These are phyloP conservation scores for Campoplex nolae DNA, from an alignment of 2,888 invertebrate species.

Conservation along the genomic window DNA sequence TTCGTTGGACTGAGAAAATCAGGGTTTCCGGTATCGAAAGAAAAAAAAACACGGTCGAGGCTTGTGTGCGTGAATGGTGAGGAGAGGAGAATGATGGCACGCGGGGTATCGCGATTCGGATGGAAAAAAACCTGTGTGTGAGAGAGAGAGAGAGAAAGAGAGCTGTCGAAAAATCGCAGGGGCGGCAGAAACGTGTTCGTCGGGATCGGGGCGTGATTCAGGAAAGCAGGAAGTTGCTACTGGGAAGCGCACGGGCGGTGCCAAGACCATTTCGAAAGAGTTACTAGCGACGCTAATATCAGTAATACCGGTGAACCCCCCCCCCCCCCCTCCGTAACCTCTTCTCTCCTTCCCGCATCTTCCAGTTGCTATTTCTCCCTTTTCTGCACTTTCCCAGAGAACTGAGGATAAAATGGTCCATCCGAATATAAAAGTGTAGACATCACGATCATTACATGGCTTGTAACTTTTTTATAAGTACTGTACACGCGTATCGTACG, in stretches of 20 bases:
- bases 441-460: neutral
- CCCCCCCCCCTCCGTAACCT: slow-evolving; percentile 66
- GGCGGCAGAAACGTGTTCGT: slow-evolving; percentile 69
- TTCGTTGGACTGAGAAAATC: slow-evolving; percentile 65
- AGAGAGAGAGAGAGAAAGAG: neutral
- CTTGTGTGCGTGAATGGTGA: neutral
- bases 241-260: slow-evolving; percentile 74
- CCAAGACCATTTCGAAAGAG: slow-evolving; percentile 81
- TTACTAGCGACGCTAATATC: slow-evolving; percentile 81
- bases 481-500: neutral
- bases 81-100: neutral
- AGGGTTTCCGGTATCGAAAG: slow-evolving; percentile 57
- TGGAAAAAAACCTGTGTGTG: slow-evolving; percentile 30
- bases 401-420: slow-evolving; percentile 34
- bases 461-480: neutral
- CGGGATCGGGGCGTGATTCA: slow-evolving; percentile 70
- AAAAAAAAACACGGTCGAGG: slow-evolving; percentile 2
- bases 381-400: neutral
- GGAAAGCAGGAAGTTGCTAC: slow-evolving; percentile 70
- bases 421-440: neutral
- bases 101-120: slow-evolving; percentile 45
- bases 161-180: slow-evolving; percentile 69
- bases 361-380: slow-evolving; percentile 16
- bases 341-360: slow-evolving; percentile 44
- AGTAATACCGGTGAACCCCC: slow-evolving; percentile 76